Evolutionary conservation across 1,140 invertebrate species (phyloP), one percentile per base, ranked within the genome.

Genomic region (Ganaspis sp.): DNA sequence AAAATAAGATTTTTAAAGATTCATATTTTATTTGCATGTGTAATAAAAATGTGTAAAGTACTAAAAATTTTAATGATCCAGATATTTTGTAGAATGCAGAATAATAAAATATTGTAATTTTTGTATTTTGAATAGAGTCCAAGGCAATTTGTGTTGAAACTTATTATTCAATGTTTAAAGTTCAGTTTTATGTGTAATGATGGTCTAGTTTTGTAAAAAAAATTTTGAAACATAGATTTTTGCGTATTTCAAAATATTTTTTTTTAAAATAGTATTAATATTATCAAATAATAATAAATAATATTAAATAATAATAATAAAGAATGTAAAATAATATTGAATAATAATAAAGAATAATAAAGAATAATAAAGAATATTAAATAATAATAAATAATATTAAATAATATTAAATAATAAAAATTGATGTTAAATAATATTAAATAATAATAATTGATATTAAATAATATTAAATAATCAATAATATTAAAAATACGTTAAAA

Each of bases 21-120:
- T n/a, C n/a, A n/a, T n/a, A n/a, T n/a, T n/a, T n/a, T n/a, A n/a
- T n/a, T n/a, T n/a, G n/a, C n/a, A n/a, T n/a, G n/a, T n/a, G n/a
- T n/a, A n/a, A n/a, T n/a, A n/a, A n/a, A n/a, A n/a, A n/a, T n/a
- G n/a, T n/a, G n/a, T n/a, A n/a, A n/a, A n/a, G n/a, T n/a, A n/a
- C 4, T 12, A 4, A 45, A 45, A 45, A 12, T 45, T 15, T 45
- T 26, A 12, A 64, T 12, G 9, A 26, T 64, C 5, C 5, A 11
- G 23, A 29, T 15, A 15, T 9, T 2, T 29, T 11, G 4, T 64
- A 12, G 23, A 12, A 15, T 29, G 12, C 58, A 15, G 23, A 34
- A 26, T 64, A 34, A 64, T 64, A 34, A 64, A 64, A 29, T 64
- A 34, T 64, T 29, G 4, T 29, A 64, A 64, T 29, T 64, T 34